Base-by-base conservation (phyloP, 2,797 vertebrate genomes). In the Scyliorhinus canicula region DNA sequence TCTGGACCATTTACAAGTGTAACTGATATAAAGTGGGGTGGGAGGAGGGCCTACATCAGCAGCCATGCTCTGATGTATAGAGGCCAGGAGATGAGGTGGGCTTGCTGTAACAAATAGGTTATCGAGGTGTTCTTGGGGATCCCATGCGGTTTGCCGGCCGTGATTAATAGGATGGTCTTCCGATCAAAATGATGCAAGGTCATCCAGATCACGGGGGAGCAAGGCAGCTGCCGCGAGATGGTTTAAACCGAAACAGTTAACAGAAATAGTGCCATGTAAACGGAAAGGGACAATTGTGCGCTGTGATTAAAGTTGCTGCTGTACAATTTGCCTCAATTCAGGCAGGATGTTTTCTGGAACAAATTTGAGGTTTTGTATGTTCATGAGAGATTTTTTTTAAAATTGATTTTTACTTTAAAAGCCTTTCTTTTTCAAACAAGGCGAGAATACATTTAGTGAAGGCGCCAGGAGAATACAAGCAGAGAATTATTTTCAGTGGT, bases 401-500 rank as follows among this genome's bases (percentile, higher is more conserved):
- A 86, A 50, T 26, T 0, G 65, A 77, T n/a, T 77, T 65, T 24
- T 35, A 21, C 60, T 88, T 57, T 21, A 60, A 60, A 57, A 88
- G 4, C 28, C 5, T 88, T 31, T 28, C 16, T 19, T 65, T 63
- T 65, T 91, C 88, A 65, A 65, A 24, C 57, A 65, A 91, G 40
- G 3, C 65, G 57, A 44, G 88, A 44, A 7, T 91, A 24, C 35
- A 21, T 63, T 91, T 91, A 9, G 21, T 63, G 24, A 4, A 26
- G 88, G n/a, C 0, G 24, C 55, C 40, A 21, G 31, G 9, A 31
- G 19, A 85, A 90, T 57, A n/a, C 86, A 90, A 40, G 55, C 57
- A 91, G 88, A 91, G n/a, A n/a, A 91, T 65, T 91, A 91, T 28
- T 91, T 65, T 65, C 60, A 65, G 21, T 91, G 88, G 65, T 65